phyloP scores from a whole-genome alignment of 2,113 vertebrate species.

The Rana temporaria region DNA sequence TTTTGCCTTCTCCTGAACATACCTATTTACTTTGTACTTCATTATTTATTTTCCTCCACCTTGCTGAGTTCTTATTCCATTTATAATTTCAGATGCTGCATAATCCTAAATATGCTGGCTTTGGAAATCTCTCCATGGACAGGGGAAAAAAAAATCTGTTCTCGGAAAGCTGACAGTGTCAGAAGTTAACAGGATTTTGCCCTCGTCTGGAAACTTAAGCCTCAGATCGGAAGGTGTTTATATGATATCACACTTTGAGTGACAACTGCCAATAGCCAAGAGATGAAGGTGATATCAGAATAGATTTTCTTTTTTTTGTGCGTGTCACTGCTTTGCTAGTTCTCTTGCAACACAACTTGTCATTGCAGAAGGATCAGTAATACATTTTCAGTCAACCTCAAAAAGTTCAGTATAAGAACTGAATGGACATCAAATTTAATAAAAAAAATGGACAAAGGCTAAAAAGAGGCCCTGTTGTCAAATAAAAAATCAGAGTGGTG shows the following conservation, averaged over 20 bases:
- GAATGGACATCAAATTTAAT: neutral
- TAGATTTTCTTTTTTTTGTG: constrained; percentile 71
- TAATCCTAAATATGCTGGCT: constrained; percentile 37
- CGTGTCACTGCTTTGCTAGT: constrained; percentile 68
- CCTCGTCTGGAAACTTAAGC: constrained; percentile 81
- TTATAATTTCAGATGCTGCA: neutral
- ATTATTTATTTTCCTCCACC: neutral
- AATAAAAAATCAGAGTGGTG: no score
- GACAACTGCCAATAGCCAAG: constrained; percentile 80
- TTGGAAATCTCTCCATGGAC: constrained; percentile 48
- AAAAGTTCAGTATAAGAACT: constrained; percentile 31
- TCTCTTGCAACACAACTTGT: constrained; percentile 75
- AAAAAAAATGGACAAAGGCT: neutral
- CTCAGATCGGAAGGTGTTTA: constrained; percentile 82
- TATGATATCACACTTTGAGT: constrained; percentile 79
- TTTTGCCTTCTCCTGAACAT: no score
- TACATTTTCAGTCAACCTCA: constrained; percentile 65
- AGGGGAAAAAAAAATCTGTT: constrained; percentile 31
- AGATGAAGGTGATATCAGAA: constrained; percentile 76
- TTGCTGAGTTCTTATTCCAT: neutral
- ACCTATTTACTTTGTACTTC: no score
- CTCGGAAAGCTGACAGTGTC: constrained; percentile 63
- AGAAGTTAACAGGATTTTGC: constrained; percentile 83
- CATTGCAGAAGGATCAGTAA: constrained; percentile 71
- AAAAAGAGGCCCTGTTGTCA: no score